Base-by-base conservation (phyloP, 1,140 invertebrate genomes). In the Oncopeltus fasciatus region DNA sequence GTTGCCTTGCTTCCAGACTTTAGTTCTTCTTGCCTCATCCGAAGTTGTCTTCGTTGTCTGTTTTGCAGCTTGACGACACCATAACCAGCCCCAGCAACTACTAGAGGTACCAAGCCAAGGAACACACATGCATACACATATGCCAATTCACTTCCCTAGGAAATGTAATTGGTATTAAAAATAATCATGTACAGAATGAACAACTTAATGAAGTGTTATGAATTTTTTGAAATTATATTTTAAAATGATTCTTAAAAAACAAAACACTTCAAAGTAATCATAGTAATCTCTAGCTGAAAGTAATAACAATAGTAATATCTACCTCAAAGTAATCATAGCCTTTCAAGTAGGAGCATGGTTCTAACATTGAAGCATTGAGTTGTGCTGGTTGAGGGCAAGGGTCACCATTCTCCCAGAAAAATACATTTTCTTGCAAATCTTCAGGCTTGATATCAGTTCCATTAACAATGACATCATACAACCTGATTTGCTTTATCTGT, bases 101-200 rank as follows among this genome's bases (percentile, higher is more conserved):
- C 71, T 11, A 98, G 86, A 16, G 95, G 95, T 26, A 99, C 86
- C 70, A 92, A 95, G 2, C 81, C 86, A 8, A 95, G 78, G 60
- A 91, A 87, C 2, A 98, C 80, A 67, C 91, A 95, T 0, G 86
- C 90, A 75, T 96, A 97, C 67, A 98, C 97, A 76, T 94, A 99
- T 1, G 92, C 87, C 49, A 98, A 79, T 74, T 99, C 95, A 70
- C 93, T 98, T 21, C 94, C 95, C 79, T 93, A 78, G 60, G n/a
- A n/a, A n/a, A n/a, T n/a, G n/a, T n/a, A n/a, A n/a, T n/a, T n/a
- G n/a, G n/a, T n/a, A n/a, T n/a, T n/a, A n/a, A n/a, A n/a, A n/a
- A n/a, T n/a, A n/a, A n/a, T n/a, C n/a, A n/a, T n/a, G n/a, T n/a
- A n/a, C n/a, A n/a, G n/a, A n/a, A n/a, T n/a, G n/a, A n/a, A n/a